phyloP scores from a whole-genome alignment of 1,140 invertebrate genomes.

The Aporrectodea caliginosa region DNA sequence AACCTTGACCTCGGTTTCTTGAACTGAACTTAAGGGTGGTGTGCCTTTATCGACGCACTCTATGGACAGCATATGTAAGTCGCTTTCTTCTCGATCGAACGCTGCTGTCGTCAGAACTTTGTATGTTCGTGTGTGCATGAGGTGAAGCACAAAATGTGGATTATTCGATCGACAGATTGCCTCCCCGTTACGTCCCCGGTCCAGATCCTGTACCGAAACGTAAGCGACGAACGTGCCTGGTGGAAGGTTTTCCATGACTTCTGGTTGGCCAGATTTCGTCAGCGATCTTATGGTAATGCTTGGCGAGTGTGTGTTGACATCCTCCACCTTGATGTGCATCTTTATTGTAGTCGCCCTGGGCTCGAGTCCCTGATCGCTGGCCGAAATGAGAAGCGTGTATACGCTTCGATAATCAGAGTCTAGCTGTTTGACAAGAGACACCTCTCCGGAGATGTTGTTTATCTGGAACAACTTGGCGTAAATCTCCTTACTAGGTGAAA shows the following conservation, averaged over 20 bases:
- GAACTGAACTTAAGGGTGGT: slow-evolving; percentile 34
- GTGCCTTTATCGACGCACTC: slow-evolving; percentile 61
- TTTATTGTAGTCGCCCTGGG: background rate
- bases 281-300: slow-evolving; percentile 21
- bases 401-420: background rate
- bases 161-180: background rate
- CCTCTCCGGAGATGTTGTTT: background rate
- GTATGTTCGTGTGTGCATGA: slow-evolving; percentile 19
- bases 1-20: slow-evolving; percentile 70
- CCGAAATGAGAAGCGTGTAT: background rate
- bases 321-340: slow-evolving; percentile 39
- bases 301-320: slow-evolving; percentile 56
- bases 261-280: background rate
- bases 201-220: slow-evolving; percentile 26
- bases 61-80: slow-evolving; percentile 75
- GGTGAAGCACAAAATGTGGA: slow-evolving; percentile 10
- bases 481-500: slow-evolving; percentile 42
- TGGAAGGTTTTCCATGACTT: slow-evolving; percentile 16
- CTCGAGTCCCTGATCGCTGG: background rate
- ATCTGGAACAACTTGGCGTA: background rate
- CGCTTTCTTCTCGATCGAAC: slow-evolving; percentile 77
- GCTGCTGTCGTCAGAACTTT: slow-evolving; percentile 37
- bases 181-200: slow-evolving; percentile 2
- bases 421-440: background rate
- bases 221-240: slow-evolving; percentile 29